These are phyloP conservation scores for Arothron firmamentum DNA, from an alignment of 2,113 vertebrate species.

Conservation along the genomic window DNA sequence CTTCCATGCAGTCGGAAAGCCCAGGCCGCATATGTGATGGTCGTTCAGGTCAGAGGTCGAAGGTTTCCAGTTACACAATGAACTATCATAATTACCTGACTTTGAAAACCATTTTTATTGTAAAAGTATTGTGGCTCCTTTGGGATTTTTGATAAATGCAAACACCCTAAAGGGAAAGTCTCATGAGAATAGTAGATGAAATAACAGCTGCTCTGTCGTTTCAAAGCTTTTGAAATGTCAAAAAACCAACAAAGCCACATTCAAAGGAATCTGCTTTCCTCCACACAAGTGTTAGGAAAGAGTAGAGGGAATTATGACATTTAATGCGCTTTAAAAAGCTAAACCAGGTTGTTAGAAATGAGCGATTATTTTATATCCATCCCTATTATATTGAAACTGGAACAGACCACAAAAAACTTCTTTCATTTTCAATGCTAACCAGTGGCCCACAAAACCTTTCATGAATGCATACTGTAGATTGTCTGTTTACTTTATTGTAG, in stretches of 20 bases:
- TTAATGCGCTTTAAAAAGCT: background rate
- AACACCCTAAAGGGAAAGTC: background rate
- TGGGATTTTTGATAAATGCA: background rate
- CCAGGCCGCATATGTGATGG: constrained; percentile 24
- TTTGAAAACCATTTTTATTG: background rate
- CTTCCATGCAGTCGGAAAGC: constrained; percentile 38
- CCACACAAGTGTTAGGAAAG: background rate
- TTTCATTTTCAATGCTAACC: too few species aligned
- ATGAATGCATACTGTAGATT: too few species aligned
- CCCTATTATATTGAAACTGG: too few species aligned
- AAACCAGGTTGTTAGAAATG: background rate
- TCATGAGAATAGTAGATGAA: background rate
- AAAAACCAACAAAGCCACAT: background rate
- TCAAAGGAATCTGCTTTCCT: background rate
- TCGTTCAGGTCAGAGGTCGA: constrained; percentile 46
- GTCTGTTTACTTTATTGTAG: too few species aligned
- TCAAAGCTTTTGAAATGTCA: background rate
- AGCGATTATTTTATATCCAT: background rate
- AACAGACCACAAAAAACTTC: too few species aligned
- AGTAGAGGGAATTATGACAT: constrained; percentile 2
- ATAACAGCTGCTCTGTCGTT: background rate
- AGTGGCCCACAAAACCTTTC: too few species aligned
- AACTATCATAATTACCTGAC: background rate
- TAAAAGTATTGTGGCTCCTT: background rate
- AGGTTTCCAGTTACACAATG: background rate